Conservation (phyloP, 2,113 vertebrate genomes). For the Rallus limicola region DNA sequence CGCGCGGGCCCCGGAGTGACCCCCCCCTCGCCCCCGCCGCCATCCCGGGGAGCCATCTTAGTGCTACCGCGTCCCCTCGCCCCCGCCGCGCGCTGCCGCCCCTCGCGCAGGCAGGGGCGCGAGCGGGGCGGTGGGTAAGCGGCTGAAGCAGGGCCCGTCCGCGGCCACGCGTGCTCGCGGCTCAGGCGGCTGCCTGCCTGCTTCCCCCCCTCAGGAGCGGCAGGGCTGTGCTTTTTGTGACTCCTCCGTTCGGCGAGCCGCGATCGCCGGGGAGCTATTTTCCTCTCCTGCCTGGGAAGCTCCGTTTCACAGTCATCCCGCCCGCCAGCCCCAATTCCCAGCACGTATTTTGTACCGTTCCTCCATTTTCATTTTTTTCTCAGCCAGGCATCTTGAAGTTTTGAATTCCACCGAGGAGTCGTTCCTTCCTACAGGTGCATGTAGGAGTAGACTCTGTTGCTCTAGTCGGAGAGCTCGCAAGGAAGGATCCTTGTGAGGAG, state of each 20-base stretch:
- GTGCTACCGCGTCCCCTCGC: not conserved
- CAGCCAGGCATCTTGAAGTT: conserved; percentile 46
- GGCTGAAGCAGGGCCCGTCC: not conserved
- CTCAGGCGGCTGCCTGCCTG: not conserved
- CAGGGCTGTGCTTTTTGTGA: not conserved
- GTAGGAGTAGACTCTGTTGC: conserved; percentile 48
- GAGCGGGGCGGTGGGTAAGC: not conserved
- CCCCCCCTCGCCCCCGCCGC: not conserved
- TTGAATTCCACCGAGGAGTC: not conserved
- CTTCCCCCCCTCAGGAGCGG: not conserved
- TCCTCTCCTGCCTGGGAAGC: not conserved
- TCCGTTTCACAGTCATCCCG: not conserved
- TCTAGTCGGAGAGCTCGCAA: not conserved
- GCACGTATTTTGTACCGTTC: not conserved
- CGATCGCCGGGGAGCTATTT: not conserved
- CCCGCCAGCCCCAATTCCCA: not conserved
- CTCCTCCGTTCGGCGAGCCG: not conserved
- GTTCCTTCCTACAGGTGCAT: conserved; percentile 48
- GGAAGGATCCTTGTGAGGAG: not conserved
- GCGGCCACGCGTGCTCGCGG: not conserved
- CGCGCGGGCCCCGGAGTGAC: not conserved
- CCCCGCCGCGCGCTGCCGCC: not conserved
- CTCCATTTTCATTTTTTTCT: not conserved
- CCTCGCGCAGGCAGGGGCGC: not conserved
- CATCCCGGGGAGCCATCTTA: conserved; percentile 52